phyloP scores from a whole-genome alignment of 2,797 vertebrate genomes.

The Danio jaintianensis region DNA sequence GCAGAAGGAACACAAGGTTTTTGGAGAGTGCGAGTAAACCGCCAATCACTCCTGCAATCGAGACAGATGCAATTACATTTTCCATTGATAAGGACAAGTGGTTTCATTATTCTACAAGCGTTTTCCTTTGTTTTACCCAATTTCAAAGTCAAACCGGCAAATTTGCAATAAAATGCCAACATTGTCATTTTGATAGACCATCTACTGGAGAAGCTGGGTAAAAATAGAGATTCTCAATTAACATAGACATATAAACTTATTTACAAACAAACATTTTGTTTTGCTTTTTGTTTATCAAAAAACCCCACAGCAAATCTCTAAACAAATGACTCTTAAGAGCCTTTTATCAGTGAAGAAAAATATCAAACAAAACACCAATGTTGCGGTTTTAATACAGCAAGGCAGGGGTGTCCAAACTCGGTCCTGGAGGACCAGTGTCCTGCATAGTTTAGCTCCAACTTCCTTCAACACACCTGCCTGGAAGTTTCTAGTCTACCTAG shows the following conservation, averaged over 20 bases:
- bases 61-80: conserved; percentile 58
- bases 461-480: too few relatives aligned
- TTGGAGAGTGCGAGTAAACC: conserved; percentile 47
- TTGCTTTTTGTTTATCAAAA: not conserved
- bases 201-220: not conserved
- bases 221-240: not conserved
- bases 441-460: too few relatives aligned
- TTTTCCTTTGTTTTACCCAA: conserved; percentile 40
- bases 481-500: too few relatives aligned
- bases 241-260: not conserved
- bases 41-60: conserved; percentile 55
- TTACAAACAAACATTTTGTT: not conserved
- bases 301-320: not conserved
- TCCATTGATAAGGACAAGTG: conserved; percentile 56
- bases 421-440: too few relatives aligned
- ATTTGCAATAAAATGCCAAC: conserved; percentile 12
- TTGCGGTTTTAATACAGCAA: not conserved
- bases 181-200: conserved; percentile 24
- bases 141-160: conserved; percentile 33
- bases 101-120: conserved; percentile 44
- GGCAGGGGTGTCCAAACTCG: too few relatives aligned
- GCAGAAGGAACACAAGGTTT: conserved; percentile 37
- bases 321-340: not conserved
- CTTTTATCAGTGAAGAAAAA: not conserved
- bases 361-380: not conserved